Base-by-base conservation (phyloP, 1,140 invertebrate species). In the Sminthurinus signatus region DNA sequence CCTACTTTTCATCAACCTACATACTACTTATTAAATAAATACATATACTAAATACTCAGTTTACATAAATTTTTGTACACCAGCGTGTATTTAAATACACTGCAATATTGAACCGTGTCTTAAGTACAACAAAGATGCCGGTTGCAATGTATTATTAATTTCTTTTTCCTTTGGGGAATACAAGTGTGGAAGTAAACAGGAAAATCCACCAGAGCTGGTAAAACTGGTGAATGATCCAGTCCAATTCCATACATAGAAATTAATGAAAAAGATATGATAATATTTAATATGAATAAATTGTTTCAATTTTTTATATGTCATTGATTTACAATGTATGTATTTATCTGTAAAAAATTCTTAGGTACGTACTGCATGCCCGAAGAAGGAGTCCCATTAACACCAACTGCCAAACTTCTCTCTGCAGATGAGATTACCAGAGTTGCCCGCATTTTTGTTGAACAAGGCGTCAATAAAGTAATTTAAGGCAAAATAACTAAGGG, bases 361-460 rank as follows among this genome's bases (percentile, higher is more conserved):
- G 91, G 91, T 79, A 82, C 85, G 55, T 98, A 98, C 76, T 98
- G 95, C 76, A 98, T 98, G 95, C 95, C 95, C 25, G 87, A 85
- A 39, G 92, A 96, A 77, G 96, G 96, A 25, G 90, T 98, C 52
- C 79, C 84, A 39, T 78, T 99, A 29, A 86, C 88, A 42, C 80
- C 84, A 60, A 86, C 85, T 71, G 76, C 82, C 19, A 79, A 86
- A 64, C 78, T 99, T 55, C 78, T 99, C 32, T 86, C 83, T n/a
- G 86, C 85, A 2, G 83, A 85, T 52, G 96, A 99, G 83, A 86
- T 98, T 51, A 74, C 90, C 27, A 79, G 81, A 23, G 73, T 98
- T 48, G 86, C 89, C 4, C 79, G 82, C 66, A 77, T 97, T 64
- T 98, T 99, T 81, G 89, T 94, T 2, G 79, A 84, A 55, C 82